phyloP scores from a whole-genome alignment of 1,140 invertebrate genomes.

The Adelges cooleyi region DNA sequence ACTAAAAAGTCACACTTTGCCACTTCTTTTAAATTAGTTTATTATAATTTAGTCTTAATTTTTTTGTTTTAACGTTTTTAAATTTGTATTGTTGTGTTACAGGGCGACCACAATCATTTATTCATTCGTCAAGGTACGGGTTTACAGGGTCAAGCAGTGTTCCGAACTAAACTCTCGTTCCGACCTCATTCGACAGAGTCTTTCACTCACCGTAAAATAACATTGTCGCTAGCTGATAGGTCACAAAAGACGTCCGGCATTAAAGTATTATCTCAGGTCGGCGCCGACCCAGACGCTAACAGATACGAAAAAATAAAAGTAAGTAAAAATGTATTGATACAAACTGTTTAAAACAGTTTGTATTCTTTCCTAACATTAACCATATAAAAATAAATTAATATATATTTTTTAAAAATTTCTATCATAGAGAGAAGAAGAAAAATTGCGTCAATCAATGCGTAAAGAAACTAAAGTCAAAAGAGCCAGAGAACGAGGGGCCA shows the following conservation, averaged over 20 bases:
- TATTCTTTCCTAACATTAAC: not conserved
- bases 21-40: too few relatives aligned
- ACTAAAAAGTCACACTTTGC: too few relatives aligned
- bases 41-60: too few relatives aligned
- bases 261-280: slow-evolving; percentile 89
- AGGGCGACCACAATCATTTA: slow-evolving; percentile 87
- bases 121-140: slow-evolving; percentile 95
- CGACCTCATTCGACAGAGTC: slow-evolving; percentile 95
- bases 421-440: slow-evolving; percentile 94
- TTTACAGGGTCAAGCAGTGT: slow-evolving; percentile 93
- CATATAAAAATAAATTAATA: not conserved
- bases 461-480: slow-evolving; percentile 53
- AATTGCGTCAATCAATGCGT: slow-evolving; percentile 73
- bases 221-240: slow-evolving; percentile 88
- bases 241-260: slow-evolving; percentile 94
- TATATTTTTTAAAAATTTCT: slow-evolving; percentile 30
- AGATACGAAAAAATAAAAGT: slow-evolving; percentile 82
- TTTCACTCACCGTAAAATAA: slow-evolving; percentile 98
- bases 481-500: slow-evolving; percentile 48
- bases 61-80: too few relatives aligned
- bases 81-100: slow-evolving; percentile 36
- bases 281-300: slow-evolving; percentile 85
- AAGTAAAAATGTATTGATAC: slow-evolving; percentile 28
- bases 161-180: slow-evolving; percentile 92
- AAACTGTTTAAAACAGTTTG: not conserved